These are phyloP conservation scores for Drusus annulatus DNA, from an alignment of 1,140 invertebrate genomes.

Conservation along the genomic window DNA sequence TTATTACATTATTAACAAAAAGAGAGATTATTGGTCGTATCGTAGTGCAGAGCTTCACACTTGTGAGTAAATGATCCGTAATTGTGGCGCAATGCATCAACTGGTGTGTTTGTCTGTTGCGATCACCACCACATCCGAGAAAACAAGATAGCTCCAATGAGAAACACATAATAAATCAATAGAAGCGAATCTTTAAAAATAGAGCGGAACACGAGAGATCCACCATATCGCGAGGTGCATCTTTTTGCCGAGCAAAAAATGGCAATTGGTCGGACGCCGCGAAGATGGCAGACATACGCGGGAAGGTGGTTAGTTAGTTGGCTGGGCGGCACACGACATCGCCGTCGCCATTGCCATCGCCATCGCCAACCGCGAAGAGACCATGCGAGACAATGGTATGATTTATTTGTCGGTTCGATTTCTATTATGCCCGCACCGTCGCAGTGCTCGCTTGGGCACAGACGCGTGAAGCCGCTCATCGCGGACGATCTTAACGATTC, in stretches of 20 bases:
- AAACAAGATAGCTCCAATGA: conserved; percentile 41
- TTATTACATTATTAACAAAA: no score
- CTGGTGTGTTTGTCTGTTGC: background rate
- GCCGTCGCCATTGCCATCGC: background rate
- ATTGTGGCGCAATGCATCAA: no score
- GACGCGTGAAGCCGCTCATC: conserved; percentile 22
- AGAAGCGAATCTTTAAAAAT: conserved; percentile 52
- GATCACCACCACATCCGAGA: conserved; percentile 11
- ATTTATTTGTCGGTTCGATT: conserved; percentile 22
- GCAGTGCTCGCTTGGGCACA: background rate
- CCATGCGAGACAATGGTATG: conserved; percentile 5
- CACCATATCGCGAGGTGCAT: conserved; percentile 37
- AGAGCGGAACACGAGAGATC: conserved; percentile 56
- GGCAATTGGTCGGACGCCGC: background rate
- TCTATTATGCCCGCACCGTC: conserved; percentile 19
- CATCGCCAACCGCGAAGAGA: background rate
- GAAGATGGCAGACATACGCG: background rate
- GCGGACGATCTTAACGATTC: background rate
- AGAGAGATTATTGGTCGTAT: no score
- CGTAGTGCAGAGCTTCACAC: no score
- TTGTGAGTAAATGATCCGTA: no score
- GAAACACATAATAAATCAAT: conserved; percentile 2
- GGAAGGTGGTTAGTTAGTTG: no score
- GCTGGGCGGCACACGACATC: conserved; percentile 6
- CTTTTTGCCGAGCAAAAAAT: conserved; percentile 28